These are phyloP conservation scores for Zaprionus taronus DNA, from an alignment of 1,140 invertebrate genomes.

Conservation along the genomic window DNA sequence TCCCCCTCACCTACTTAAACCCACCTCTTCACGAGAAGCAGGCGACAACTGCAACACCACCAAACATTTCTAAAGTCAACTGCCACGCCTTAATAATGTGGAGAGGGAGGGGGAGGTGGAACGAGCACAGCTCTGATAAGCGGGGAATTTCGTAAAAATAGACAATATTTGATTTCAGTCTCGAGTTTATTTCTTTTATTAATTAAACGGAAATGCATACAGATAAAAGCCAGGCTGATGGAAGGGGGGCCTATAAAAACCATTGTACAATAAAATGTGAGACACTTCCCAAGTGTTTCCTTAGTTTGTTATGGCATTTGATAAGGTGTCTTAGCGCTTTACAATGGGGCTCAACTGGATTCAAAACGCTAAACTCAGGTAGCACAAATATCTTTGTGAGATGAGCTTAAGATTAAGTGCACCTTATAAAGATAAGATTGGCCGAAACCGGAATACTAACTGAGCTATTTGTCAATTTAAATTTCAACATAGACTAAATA, in stretches of 20 bases:
- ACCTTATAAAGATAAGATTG: background rate
- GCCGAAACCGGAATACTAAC: background rate
- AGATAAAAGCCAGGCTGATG: constrained; percentile 41
- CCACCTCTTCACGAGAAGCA: background rate
- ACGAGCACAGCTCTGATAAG: constrained; percentile 41
- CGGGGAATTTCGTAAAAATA: constrained; percentile 49
- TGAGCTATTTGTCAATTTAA: background rate
- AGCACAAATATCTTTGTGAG: constrained; percentile 27
- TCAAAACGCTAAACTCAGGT: constrained; percentile 19
- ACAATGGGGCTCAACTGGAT: constrained; percentile 14
- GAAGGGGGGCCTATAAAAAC: background rate
- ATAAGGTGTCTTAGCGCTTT: constrained; percentile 20
- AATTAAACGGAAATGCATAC: constrained; percentile 71
- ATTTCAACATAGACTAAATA: background rate
- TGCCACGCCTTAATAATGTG: constrained; percentile 45
- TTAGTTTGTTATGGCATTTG: constrained; percentile 14
- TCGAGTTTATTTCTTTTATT: constrained; percentile 63
- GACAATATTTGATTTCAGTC: constrained; percentile 70
- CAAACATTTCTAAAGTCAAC: constrained; percentile 41
- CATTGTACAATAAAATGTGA: constrained; percentile 56
- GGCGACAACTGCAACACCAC: constrained; percentile 37
- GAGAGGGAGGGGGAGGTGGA: background rate
- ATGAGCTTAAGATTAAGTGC: constrained; percentile 11
- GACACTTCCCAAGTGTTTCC: constrained; percentile 15
- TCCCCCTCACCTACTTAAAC: background rate